phyloP scores from a whole-genome alignment of 2,113 vertebrate genomes.

The Artemisiospiza belli region DNA sequence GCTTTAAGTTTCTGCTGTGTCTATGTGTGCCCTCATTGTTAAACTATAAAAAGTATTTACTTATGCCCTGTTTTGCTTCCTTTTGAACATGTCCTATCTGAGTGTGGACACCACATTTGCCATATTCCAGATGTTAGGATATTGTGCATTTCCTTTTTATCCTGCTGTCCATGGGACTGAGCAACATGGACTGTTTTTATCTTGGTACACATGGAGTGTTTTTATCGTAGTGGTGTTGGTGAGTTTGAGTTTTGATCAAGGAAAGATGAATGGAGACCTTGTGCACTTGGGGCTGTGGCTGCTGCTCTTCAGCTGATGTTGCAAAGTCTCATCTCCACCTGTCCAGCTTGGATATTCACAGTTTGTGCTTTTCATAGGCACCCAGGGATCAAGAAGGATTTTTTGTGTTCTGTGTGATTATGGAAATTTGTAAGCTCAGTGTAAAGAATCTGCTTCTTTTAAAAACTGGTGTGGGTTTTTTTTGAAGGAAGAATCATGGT shows the following conservation, averaged over 20 bases:
- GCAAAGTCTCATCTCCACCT: background rate
- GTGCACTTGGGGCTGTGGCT: background rate
- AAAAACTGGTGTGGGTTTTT: rapidly evolving
- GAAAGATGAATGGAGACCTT: background rate
- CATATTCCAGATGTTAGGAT: background rate
- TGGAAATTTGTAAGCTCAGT: background rate
- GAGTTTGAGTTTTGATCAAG: background rate
- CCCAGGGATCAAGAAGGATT: background rate
- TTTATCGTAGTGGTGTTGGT: background rate
- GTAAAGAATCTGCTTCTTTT: background rate
- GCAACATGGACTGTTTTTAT: background rate
- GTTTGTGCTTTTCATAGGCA: background rate
- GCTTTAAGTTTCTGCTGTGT: background rate
- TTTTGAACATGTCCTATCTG: background rate
- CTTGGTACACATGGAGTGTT: background rate
- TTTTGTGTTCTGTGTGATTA: background rate
- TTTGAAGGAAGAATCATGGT: background rate
- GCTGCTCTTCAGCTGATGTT: background rate
- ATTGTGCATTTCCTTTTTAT: background rate
- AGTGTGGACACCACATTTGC: background rate
- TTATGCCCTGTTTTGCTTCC: background rate
- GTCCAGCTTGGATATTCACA: background rate
- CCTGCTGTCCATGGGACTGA: background rate
- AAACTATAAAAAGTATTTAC: background rate
- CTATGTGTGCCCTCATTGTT: background rate